Conservation (phyloP, 2,113 vertebrate genomes). For the Oreochromis spilurus region DNA sequence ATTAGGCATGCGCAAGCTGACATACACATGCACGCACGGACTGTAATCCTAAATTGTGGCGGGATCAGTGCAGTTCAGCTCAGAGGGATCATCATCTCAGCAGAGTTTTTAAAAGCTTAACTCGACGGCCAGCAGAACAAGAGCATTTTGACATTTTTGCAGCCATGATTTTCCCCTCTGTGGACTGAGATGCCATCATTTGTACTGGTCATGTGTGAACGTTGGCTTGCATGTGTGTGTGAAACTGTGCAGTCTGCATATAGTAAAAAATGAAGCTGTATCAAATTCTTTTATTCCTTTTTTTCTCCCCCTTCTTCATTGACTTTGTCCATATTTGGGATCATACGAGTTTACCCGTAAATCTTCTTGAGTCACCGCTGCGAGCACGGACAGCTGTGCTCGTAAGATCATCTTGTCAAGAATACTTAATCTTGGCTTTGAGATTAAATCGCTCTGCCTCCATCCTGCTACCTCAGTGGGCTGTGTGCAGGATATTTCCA, state of each 20-base stretch:
- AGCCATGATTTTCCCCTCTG: slow-evolving; percentile 30
- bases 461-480: slow-evolving; percentile 6
- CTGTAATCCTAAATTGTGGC: slow-evolving; percentile 17
- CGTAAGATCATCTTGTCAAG: slow-evolving; percentile 38
- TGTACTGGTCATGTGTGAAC: not conserved
- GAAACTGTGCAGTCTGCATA: not conserved
- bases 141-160: slow-evolving; percentile 48
- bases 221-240: not conserved
- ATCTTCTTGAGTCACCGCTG: slow-evolving; percentile 22
- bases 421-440: slow-evolving; percentile 55
- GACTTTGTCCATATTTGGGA: slow-evolving; percentile 6
- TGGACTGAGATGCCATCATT: slow-evolving; percentile 13
- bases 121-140: slow-evolving; percentile 1
- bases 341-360: slow-evolving; percentile 1
- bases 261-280: not conserved
- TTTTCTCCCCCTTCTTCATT: not conserved
- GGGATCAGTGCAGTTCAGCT: slow-evolving; percentile 23
- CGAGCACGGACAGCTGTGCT: slow-evolving; percentile 46
- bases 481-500: slow-evolving; percentile 5
- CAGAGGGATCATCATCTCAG: slow-evolving; percentile 34
- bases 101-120: slow-evolving; percentile 59
- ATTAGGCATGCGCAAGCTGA: not conserved
- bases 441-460: slow-evolving; percentile 48
- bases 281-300: not conserved
- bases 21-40: not conserved